These are phyloP conservation scores for Allobates femoralis DNA, from an alignment of 2,797 vertebrate species.

Conservation along the genomic window DNA sequence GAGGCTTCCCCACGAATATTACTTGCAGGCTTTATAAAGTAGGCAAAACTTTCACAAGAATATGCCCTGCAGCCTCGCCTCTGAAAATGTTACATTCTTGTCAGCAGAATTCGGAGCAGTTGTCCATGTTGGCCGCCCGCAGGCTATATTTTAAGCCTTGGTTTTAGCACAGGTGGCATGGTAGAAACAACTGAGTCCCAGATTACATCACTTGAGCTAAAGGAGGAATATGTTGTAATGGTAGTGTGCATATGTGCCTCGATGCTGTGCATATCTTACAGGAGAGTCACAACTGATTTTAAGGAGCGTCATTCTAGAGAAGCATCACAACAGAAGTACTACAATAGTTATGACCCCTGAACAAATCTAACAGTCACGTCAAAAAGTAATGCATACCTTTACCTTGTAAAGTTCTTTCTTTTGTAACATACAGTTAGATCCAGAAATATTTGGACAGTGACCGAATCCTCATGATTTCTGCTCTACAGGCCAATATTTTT, in stretches of 20 bases:
- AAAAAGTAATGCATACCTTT: too few relatives aligned
- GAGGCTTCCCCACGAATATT: conserved; percentile 28
- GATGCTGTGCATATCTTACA: neutral
- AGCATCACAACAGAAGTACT: too few relatives aligned
- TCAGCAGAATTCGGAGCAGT: conserved; percentile 30
- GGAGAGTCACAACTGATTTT: neutral
- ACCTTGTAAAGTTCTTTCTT: too few relatives aligned
- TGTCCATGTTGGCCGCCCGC: conserved; percentile 20
- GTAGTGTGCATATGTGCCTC: neutral
- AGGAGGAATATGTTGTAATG: neutral
- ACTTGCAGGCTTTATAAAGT: conserved; percentile 3
- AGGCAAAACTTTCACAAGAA: neutral
- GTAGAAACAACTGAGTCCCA: neutral
- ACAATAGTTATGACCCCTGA: too few relatives aligned
- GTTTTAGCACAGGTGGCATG: conserved; percentile 30
- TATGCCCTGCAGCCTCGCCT: neutral
- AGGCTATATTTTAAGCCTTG: conserved; percentile 29
- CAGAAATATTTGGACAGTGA: too few relatives aligned
- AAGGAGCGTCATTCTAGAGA: too few relatives aligned
- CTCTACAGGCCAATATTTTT: too few relatives aligned
- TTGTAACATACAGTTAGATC: too few relatives aligned
- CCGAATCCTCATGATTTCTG: too few relatives aligned
- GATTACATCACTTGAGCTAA: neutral
- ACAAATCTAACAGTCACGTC: too few relatives aligned
- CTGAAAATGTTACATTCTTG: neutral